These are phyloP conservation scores for Aphelocoma coerulescens DNA, from an alignment of 2,113 vertebrate species.

Conservation along the genomic window DNA sequence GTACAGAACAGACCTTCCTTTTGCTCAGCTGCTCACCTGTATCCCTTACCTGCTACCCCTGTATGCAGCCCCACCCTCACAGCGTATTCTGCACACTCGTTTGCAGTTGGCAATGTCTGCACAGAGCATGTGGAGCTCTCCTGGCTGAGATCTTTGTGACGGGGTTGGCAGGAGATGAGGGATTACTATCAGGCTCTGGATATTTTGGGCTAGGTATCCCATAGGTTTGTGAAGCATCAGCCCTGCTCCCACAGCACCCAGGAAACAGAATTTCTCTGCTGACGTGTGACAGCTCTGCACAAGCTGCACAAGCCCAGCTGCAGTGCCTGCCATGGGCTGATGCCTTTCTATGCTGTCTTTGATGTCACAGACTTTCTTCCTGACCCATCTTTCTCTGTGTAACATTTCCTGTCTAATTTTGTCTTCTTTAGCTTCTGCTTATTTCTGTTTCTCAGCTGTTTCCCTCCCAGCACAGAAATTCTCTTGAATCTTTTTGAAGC, in stretches of 20 bases:
- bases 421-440: neutral
- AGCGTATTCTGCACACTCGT: accelerated
- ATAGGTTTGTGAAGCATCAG: neutral
- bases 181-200: neutral
- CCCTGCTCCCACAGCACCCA: neutral
- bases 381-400: neutral
- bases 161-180: neutral
- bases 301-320: neutral
- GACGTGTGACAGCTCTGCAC: neutral
- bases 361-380: neutral
- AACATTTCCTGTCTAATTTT: neutral
- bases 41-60: neutral
- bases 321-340: neutral
- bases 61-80: neutral
- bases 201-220: neutral
- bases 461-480: neutral
- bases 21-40: neutral
- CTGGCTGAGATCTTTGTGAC: neutral
- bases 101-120: neutral
- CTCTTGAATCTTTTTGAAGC: neutral
- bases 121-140: neutral
- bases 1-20: neutral
- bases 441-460: neutral
- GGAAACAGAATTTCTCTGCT: neutral
- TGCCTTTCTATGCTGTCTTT: neutral